phyloP scores from a whole-genome alignment of 1,140 invertebrate genomes.

The Lasaia peninsularis region DNA sequence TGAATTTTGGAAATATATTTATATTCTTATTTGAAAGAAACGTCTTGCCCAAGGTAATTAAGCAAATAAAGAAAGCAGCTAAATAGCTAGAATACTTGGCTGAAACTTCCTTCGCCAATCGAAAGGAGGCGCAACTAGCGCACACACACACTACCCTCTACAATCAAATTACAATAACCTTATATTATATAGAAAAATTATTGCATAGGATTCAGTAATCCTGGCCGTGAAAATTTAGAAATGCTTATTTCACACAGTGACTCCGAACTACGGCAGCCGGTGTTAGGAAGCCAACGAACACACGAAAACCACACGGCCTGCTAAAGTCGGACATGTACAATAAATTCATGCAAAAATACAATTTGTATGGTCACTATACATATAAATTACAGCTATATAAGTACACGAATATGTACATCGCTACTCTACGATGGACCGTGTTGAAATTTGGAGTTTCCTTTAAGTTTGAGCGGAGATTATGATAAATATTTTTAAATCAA shows the following conservation, averaged over 20 bases:
- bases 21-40: background rate
- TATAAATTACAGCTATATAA: conserved; percentile 31
- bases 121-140: conserved; percentile 11
- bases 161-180: conserved; percentile 27
- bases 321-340: conserved; percentile 32
- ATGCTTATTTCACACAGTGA: conserved; percentile 26
- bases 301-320: conserved; percentile 30
- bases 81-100: background rate
- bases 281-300: conserved; percentile 15
- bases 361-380: conserved; percentile 39
- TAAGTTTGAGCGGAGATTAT: background rate
- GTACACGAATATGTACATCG: conserved; percentile 41
- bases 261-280: background rate
- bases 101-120: conserved; percentile 6
- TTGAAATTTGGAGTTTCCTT: background rate
- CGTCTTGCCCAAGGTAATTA: background rate
- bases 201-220: conserved; percentile 32
- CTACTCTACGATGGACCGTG: conserved; percentile 40
- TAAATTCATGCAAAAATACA: conserved; percentile 57
- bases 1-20: too few relatives aligned
- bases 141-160: conserved; percentile 30
- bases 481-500: background rate
- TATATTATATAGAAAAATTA: conserved; percentile 50
- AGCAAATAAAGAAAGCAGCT: background rate
- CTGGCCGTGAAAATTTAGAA: conserved; percentile 21